A percentile compares a stretch with the other conserved stretches of the same genome.
These are phyloP conservation scores for Orussus abietinus DNA, from an alignment of 1,140 invertebrate species.

Conservation along the genomic window DNA sequence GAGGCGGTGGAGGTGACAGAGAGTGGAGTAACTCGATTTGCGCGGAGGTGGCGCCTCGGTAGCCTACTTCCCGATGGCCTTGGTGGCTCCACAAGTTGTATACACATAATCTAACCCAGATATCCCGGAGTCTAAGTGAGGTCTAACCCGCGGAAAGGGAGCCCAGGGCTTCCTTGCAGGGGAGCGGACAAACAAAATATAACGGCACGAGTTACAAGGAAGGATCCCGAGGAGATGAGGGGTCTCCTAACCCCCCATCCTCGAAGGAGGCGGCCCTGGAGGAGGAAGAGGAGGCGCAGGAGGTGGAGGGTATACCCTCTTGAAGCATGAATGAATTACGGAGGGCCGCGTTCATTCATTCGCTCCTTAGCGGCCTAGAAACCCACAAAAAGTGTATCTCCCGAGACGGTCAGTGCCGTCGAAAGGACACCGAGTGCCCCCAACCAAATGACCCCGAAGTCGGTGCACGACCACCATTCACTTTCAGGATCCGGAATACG, in stretches of 20 bases:
- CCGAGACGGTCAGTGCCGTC: constrained; percentile 19
- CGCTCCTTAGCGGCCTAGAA: constrained; percentile 46
- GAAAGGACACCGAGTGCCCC: too few relatives aligned
- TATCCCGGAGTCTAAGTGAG: constrained; percentile 37
- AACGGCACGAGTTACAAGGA: constrained; percentile 36
- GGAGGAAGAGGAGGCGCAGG: constrained; percentile 4
- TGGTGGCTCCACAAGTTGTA: constrained; percentile 40
- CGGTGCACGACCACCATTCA: too few relatives aligned
- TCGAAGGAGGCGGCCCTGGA: constrained; percentile 15
- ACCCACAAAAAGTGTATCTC: constrained; percentile 46
- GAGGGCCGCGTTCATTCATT: constrained; percentile 48
- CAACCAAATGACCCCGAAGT: too few relatives aligned
- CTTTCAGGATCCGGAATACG: too few relatives aligned
- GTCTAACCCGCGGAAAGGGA: constrained; percentile 20
- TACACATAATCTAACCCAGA: constrained; percentile 45
- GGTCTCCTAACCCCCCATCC: constrained; percentile 17
- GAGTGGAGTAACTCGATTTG: neutral
- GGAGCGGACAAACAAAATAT: constrained; percentile 45
- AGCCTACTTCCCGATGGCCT: neutral
- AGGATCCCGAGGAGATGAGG: constrained; percentile 33
- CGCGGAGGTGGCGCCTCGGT: too few relatives aligned
- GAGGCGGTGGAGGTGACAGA: too few relatives aligned
- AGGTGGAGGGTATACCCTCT: constrained; percentile 33
- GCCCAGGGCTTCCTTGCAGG: constrained; percentile 28
- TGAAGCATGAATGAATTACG: constrained; percentile 50